phyloP scores from a whole-genome alignment of 2,113 vertebrate genomes.

The Sylvilagus bachmani region DNA sequence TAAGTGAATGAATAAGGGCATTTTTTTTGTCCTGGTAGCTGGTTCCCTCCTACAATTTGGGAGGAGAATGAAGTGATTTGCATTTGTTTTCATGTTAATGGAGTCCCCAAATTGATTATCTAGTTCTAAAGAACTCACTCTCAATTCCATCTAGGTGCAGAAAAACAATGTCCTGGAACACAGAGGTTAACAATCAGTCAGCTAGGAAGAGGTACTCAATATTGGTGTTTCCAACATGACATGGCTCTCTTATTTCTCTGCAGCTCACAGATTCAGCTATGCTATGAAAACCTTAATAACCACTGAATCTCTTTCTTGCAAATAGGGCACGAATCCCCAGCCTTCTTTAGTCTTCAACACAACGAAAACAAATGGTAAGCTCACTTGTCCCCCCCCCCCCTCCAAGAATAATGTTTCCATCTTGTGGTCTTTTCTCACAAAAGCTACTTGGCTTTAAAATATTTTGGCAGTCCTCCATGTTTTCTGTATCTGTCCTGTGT shows the following conservation, averaged over 20 bases:
- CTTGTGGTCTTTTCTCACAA: slow-evolving; percentile 94
- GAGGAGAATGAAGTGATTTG: slow-evolving; percentile 30
- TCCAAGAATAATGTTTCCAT: slow-evolving; percentile 97
- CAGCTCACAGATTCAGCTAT: slow-evolving; percentile 78
- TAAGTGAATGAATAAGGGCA: background rate
- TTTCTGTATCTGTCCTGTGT: slow-evolving; percentile 77
- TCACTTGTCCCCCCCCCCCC: slow-evolving; percentile 92
- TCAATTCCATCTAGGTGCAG: slow-evolving; percentile 11
- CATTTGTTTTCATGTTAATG: background rate
- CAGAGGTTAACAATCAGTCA: background rate
- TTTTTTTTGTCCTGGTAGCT: background rate
- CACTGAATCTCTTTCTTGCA: slow-evolving; percentile 96
- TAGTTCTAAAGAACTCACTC: slow-evolving; percentile 20
- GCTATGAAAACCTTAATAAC: slow-evolving; percentile 96
- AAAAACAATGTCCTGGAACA: slow-evolving; percentile 16
- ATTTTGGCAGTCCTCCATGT: slow-evolving; percentile 86
- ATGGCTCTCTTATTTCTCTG: background rate
- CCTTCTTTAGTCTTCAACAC: slow-evolving; percentile 94
- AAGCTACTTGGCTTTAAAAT: slow-evolving; percentile 94
- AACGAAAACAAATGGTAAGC: slow-evolving; percentile 95
- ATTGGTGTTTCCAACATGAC: background rate
- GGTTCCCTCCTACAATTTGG: background rate
- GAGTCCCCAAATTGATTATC: background rate
- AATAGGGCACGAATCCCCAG: slow-evolving; percentile 93
- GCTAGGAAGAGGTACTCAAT: background rate